Evolutionary conservation across 2,113 vertebrate genomes (phyloP).

Genomic region (Cercocebus atys): DNA sequence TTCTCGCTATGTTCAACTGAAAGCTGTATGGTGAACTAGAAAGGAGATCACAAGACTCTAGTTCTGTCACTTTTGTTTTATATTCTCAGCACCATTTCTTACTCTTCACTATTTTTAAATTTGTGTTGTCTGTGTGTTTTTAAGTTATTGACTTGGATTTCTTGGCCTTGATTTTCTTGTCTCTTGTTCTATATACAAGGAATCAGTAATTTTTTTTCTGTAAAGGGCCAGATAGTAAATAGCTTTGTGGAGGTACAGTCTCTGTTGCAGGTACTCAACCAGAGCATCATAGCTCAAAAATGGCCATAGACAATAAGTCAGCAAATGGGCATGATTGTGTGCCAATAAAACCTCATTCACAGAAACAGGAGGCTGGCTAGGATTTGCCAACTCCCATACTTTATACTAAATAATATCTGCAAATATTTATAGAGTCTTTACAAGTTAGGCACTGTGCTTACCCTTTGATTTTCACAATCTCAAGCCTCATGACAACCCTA

Average conservation of each 20-base stretch:
- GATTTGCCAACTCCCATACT: background rate
- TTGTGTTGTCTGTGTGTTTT: background rate
- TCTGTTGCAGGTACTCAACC: background rate
- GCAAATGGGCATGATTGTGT: background rate
- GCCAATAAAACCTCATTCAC: background rate
- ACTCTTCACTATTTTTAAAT: background rate
- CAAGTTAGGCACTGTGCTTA: background rate
- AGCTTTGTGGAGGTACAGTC: background rate
- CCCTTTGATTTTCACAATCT: conserved; percentile 21
- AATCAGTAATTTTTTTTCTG: background rate
- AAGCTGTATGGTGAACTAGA: background rate
- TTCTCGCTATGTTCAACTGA: background rate
- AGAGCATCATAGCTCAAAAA: background rate
- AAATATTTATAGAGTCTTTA: background rate
- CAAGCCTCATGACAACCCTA: background rate
- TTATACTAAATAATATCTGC: background rate
- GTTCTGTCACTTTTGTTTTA: background rate
- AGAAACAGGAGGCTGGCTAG: background rate
- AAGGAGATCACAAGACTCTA: background rate
- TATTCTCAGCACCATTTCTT: background rate
- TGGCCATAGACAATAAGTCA: background rate
- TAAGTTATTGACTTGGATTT: background rate
- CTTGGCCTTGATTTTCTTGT: background rate
- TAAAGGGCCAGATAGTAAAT: background rate
- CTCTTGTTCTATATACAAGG: background rate